Percentiles rank a stretch among this genome's conserved stretches.
Conservation (phyloP, 2,113 vertebrate genomes). For the Cebus imitator region DNA sequence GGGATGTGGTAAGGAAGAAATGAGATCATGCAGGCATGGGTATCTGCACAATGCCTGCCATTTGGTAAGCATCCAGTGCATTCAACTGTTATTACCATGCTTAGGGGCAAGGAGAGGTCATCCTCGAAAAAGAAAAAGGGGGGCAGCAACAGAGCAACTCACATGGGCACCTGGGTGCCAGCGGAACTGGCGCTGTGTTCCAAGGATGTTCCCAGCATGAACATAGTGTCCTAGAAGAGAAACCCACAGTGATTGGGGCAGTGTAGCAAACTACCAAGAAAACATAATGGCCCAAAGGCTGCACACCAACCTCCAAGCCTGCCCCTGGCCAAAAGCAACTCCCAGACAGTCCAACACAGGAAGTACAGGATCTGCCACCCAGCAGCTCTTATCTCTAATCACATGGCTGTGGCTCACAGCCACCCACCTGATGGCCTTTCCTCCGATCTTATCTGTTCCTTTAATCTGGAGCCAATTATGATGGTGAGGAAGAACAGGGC, state of each 20-base stretch:
- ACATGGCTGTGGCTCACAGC: neutral
- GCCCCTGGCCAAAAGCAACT: neutral
- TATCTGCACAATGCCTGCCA: neutral
- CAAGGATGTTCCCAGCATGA: conserved; percentile 93
- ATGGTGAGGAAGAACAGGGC: neutral
- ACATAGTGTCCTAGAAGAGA: conserved; percentile 90
- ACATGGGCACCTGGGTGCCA: conserved; percentile 97
- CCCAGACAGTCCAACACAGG: neutral
- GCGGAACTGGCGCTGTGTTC: conserved; percentile 91
- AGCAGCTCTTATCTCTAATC: neutral
- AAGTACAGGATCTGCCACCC: neutral
- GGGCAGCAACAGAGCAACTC: conserved; percentile 71
- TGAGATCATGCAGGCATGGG: neutral
- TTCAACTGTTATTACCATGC: neutral
- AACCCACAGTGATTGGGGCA: neutral
- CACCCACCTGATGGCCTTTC: too few relatives aligned
- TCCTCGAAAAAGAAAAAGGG: neutral
- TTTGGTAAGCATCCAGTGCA: neutral
- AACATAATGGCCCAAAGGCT: neutral
- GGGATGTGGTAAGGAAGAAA: neutral
- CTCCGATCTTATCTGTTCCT: neutral
- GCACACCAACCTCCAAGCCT: neutral
- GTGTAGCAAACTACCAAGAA: neutral
- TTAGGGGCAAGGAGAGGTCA: neutral
- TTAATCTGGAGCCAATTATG: neutral